phyloP scores from a whole-genome alignment of 2,888 invertebrate genomes.

The Limnephilus marmoratus region DNA sequence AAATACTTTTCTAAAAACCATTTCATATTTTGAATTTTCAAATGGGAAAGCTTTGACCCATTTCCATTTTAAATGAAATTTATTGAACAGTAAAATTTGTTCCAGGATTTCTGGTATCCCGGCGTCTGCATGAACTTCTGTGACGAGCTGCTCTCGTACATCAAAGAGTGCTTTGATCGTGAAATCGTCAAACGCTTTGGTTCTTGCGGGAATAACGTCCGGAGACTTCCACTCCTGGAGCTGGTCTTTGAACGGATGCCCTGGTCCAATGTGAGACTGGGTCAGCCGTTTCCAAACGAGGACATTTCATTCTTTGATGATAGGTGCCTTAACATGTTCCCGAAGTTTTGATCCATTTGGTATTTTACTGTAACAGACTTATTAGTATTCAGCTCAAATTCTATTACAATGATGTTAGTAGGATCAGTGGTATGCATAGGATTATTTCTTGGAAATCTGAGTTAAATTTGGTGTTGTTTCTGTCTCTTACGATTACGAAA shows the following conservation, averaged over 20 bases:
- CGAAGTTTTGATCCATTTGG: background rate
- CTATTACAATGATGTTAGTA: no score
- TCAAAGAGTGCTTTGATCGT: background rate
- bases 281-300: background rate
- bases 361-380: no score
- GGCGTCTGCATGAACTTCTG: constrained; percentile 9
- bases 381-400: no score
- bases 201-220: background rate
- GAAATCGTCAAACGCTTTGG: background rate
- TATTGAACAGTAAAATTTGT: background rate
- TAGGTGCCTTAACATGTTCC: background rate
- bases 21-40: no score
- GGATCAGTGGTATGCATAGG: no score
- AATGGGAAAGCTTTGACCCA: no score
- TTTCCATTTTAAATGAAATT: no score
- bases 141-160: background rate
- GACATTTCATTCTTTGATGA: background rate
- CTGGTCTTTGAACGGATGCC: background rate
- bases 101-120: background rate
- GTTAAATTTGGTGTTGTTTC: no score
- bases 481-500: no score
- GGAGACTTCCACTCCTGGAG: background rate
- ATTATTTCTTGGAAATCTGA: no score
- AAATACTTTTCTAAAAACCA: no score
- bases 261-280: background rate